phyloP scores from a whole-genome alignment of 2,888 invertebrate genomes.

The Leucania comma region DNA sequence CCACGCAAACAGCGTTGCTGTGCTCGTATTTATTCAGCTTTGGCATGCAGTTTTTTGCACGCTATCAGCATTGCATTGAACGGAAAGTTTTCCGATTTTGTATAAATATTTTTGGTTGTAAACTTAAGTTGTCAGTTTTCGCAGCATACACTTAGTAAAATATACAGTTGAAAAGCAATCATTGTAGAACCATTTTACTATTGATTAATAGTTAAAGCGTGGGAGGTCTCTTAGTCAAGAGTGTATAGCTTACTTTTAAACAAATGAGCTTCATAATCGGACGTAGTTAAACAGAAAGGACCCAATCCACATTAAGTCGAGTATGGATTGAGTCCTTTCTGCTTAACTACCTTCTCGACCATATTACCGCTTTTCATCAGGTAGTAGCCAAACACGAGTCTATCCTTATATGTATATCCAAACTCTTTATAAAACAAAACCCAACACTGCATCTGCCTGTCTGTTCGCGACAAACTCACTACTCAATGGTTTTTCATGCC shows the following conservation, averaged over 20 bases:
- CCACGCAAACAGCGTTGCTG: conserved; percentile 35
- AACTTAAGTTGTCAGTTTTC: background rate
- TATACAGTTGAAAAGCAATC: background rate
- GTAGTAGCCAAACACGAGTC: background rate
- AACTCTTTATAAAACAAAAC: too few relatives aligned
- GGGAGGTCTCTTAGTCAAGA: background rate
- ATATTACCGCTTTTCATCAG: background rate
- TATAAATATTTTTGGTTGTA: background rate
- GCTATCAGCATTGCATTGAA: conserved; percentile 11
- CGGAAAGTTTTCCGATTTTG: background rate
- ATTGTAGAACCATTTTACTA: background rate
- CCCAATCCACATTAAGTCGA: too few relatives aligned
- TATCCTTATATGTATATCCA: background rate
- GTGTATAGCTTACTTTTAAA: background rate
- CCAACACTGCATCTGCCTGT: too few relatives aligned
- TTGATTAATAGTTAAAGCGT: background rate
- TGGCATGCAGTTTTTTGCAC: conserved; percentile 28
- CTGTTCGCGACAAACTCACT: too few relatives aligned
- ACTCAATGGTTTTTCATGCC: too few relatives aligned
- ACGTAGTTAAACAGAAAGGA: too few relatives aligned
- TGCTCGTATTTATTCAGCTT: conserved; percentile 24
- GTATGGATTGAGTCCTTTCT: too few relatives aligned
- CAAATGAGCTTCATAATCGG: background rate
- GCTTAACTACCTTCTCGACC: too few relatives aligned
- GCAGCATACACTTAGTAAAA: background rate